Evolutionary conservation across 2,113 vertebrate species (phyloP).

Genomic region (Saccopteryx bilineata): DNA sequence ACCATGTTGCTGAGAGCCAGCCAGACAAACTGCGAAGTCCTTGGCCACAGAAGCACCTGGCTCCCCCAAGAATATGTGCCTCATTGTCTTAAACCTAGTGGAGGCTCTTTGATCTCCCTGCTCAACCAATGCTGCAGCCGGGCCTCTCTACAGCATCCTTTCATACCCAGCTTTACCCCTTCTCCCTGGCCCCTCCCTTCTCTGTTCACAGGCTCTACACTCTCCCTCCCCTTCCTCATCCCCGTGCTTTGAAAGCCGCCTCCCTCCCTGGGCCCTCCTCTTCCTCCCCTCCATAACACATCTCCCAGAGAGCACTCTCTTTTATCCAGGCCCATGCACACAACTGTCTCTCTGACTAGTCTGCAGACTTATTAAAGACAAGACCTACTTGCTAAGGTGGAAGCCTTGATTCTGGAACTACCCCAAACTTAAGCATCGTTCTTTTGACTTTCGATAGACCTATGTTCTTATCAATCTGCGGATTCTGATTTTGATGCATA

Average conservation of each 20-base stretch:
- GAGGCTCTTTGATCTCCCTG: conserved; percentile 49
- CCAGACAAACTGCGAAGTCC: conserved; percentile 60
- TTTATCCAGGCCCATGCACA: background rate
- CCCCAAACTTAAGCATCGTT: background rate
- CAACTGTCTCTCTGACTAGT: background rate
- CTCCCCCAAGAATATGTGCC: background rate
- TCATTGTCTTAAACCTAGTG: conserved; percentile 24
- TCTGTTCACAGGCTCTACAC: background rate
- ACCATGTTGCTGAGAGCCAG: background rate
- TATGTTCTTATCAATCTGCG: background rate
- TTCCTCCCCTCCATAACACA: background rate
- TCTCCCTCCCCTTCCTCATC: background rate
- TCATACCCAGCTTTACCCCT: background rate
- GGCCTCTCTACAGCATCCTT: background rate
- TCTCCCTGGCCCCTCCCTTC: background rate
- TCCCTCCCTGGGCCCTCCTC: background rate
- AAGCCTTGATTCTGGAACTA: background rate
- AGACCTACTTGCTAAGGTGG: background rate
- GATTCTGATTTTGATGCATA: background rate
- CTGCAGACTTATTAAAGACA: background rate
- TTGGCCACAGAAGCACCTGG: conserved; percentile 71
- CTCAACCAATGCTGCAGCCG: conserved; percentile 31
- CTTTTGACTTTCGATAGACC: background rate
- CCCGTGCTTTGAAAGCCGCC: background rate
- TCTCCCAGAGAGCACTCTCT: background rate